Percentiles rank a stretch among this genome's conserved stretches.
phyloP scores from a whole-genome alignment of 2,797 vertebrate genomes.

The Coendou prehensilis region DNA sequence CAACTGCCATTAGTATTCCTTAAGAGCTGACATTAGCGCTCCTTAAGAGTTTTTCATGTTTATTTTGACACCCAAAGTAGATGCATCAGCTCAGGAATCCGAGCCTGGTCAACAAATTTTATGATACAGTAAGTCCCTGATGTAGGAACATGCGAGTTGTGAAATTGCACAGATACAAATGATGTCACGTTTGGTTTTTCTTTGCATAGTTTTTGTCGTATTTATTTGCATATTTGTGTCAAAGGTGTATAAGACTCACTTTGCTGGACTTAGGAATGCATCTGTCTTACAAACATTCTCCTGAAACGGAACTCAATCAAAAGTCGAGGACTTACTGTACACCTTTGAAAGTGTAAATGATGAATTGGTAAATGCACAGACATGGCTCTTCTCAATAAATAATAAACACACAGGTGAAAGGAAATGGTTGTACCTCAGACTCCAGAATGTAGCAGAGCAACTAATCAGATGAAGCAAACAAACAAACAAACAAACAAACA shows the following conservation, averaged over 20 bases:
- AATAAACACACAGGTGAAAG: neutral
- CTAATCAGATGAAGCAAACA: neutral
- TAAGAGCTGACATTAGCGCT: neutral
- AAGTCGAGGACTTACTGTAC: neutral
- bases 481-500: too few species aligned
- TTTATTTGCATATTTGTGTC: neutral
- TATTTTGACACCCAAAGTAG: neutral
- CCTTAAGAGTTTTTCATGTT: neutral
- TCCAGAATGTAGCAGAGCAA: neutral
- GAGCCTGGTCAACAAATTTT: neutral
- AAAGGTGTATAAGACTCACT: neutral
- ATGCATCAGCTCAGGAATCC: neutral
- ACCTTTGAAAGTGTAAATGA: neutral
- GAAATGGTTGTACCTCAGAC: neutral
- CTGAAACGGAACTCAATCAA: accelerated
- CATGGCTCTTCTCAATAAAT: neutral
- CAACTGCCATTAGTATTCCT: neutral
- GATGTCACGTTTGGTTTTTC: neutral
- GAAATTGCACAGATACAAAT: neutral
- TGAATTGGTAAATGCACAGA: neutral
- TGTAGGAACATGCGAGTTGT: neutral
- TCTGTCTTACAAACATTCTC: neutral
- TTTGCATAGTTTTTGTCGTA: too few species aligned
- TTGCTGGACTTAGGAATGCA: neutral
- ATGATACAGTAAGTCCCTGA: neutral